Conservation (phyloP, 37 sponge, comb jelly and placozoan species). For the Ephydatia muelleri region DNA sequence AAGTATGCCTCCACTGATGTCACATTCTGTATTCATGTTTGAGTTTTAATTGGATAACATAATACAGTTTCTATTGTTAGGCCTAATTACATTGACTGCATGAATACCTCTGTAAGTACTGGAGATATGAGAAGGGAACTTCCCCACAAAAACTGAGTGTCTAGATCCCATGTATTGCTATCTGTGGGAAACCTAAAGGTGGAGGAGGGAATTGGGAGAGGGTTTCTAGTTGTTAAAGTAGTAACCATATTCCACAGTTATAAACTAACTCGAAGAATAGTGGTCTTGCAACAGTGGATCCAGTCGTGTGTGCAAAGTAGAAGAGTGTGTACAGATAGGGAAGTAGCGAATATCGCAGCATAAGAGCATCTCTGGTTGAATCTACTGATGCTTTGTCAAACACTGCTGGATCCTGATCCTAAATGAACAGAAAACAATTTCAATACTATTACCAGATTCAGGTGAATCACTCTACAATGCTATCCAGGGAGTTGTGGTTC, state of each 20-base stretch:
- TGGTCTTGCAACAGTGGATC: slow-evolving; percentile 73
- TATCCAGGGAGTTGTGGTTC: slow-evolving; percentile 61
- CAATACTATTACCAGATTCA: too few relatives aligned
- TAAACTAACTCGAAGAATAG: slow-evolving; percentile 72
- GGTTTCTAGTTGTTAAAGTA: too few relatives aligned
- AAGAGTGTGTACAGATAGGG: slow-evolving; percentile 92
- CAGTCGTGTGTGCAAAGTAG: slow-evolving; percentile 67
- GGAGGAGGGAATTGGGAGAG: too few relatives aligned
- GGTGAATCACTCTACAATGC: not conserved
- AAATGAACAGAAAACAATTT: not conserved
- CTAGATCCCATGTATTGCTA: slow-evolving; percentile 40
- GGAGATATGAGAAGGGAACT: slow-evolving; percentile 62
- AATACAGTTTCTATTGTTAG: too few relatives aligned
- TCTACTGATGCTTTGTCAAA: slow-evolving; percentile 21
- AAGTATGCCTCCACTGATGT: slow-evolving; percentile 53
- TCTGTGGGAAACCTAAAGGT: slow-evolving; percentile 62
- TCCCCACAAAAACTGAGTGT: slow-evolving; percentile 79
- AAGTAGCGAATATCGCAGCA: slow-evolving; percentile 63
- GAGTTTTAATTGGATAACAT: too few relatives aligned
- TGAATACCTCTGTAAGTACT: slow-evolving; percentile 44
- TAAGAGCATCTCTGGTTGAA: slow-evolving; percentile 35
- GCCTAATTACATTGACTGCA: too few relatives aligned
- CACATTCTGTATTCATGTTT: slow-evolving; percentile 8
- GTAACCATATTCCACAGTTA: too few relatives aligned
- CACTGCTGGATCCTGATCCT: slow-evolving; percentile 75